These are phyloP conservation scores for Rhabdomys dilectus DNA, from an alignment of 2,113 vertebrate species.

Conservation along the genomic window DNA sequence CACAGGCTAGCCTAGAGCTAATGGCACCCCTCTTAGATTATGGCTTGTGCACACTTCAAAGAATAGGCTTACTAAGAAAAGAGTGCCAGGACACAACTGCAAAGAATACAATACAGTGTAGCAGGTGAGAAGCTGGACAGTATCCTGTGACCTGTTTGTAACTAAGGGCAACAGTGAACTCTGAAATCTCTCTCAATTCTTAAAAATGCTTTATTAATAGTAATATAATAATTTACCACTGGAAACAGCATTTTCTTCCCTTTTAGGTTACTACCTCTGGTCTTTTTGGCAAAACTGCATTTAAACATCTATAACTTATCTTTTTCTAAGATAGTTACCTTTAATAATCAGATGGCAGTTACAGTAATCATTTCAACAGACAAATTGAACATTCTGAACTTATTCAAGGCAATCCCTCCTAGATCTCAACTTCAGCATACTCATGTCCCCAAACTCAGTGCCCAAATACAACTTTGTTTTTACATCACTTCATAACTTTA, in stretches of 20 bases:
- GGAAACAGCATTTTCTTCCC: background rate
- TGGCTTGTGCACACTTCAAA: background rate
- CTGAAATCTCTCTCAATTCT: background rate
- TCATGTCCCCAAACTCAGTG: background rate
- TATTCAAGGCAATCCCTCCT: background rate
- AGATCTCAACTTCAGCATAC: background rate
- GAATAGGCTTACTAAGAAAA: conserved; percentile 4
- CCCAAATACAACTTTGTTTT: background rate
- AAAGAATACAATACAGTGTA: conserved; percentile 7
- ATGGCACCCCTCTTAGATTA: no score
- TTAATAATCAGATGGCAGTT: background rate
- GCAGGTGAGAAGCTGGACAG: background rate
- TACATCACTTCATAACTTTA: background rate
- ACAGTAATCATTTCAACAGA: background rate
- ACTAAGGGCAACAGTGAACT: background rate
- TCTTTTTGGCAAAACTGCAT: background rate
- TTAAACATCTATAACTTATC: background rate
- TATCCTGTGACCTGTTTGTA: background rate
- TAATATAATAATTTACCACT: background rate
- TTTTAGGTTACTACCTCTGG: background rate
- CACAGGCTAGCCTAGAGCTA: background rate
- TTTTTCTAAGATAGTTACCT: background rate
- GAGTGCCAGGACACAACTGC: background rate
- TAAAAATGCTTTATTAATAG: background rate
- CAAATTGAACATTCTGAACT: background rate